Base-by-base conservation (phyloP, 2,113 vertebrate genomes). In the Rhabdornis inornatus region DNA sequence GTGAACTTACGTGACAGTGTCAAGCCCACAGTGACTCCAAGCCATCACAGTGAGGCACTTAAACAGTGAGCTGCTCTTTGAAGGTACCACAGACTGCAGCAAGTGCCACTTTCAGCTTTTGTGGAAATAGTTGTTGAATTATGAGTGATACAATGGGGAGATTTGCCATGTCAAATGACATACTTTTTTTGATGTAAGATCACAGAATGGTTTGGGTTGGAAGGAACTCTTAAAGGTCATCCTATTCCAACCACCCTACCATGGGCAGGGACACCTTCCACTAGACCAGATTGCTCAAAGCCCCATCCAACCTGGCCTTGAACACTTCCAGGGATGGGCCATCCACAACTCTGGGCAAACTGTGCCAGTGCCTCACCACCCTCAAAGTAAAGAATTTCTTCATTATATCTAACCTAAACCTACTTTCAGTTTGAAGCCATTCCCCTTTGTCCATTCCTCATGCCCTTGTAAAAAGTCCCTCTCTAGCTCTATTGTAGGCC, bases 11-110 rank as follows among this genome's bases (percentile, higher is more conserved):
- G 35, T 30, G 22, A 10, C 2, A 6, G 52, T n/a, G 57, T 35
- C 28, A 53, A 16, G 37, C 15, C 28, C 20, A 30, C 0, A 2
- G 60, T 55, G 40, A 64, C 31, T 20, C 23, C 37, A 52, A 24
- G 15, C 8, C 6, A 3, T 3, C 0, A 1, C 18, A 30, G 35
- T 5, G 40, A 33, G 33, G 28, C 24, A 40, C 25, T 25, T 4
- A 7, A n/a, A 37, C 1, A 4, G 15, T 9, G 37, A 65, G 20
- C 22, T 87, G 35, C 35, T 44, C 37, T 49, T 30, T 9, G 52
- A 61, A 66, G 20, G 15, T n/a, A 39, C 18, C 68, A 40, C 33
- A 56, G 68, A 11, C 40, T 47, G 47, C 66, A 71, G 33, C 19
- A 65, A 52, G 19, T 12, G 52, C 11, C 15, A 1, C 20, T 53